A percentile compares a stretch with the other conserved stretches of the same genome.
phyloP scores from a whole-genome alignment of 1,140 invertebrate genomes.

The Maconellicoccus hirsutus region DNA sequence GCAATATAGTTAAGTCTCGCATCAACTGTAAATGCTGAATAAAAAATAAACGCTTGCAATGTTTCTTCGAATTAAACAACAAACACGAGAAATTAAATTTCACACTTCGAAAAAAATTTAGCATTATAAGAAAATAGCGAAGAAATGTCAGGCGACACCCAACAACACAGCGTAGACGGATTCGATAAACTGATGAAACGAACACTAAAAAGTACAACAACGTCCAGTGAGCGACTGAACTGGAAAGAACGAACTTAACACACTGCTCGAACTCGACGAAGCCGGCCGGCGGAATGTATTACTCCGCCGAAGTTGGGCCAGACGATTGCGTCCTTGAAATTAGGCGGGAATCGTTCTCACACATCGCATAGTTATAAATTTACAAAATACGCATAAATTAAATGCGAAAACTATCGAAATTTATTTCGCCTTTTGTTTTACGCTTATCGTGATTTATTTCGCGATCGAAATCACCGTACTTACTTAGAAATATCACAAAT shows the following conservation, averaged over 20 bases:
- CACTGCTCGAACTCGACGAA: neutral
- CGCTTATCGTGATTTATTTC: too few species aligned
- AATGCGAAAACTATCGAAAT: neutral
- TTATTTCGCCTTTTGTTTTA: too few species aligned
- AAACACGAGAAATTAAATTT: neutral
- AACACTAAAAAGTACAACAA: neutral
- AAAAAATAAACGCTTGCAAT: neutral
- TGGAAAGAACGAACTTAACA: neutral
- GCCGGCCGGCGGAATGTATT: neutral
- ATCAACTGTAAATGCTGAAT: neutral
- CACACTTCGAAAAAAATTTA: neutral
- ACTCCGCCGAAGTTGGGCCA: neutral
- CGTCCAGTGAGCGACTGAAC: neutral
- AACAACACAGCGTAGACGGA: slow-evolving; percentile 7
- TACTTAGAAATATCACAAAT: neutral
- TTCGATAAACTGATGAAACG: neutral
- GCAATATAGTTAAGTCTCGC: neutral
- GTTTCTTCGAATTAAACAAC: slow-evolving; percentile 4
- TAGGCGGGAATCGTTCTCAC: slow-evolving; percentile 1
- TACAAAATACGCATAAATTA: neutral
- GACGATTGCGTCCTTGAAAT: neutral
- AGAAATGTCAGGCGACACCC: slow-evolving; percentile 1
- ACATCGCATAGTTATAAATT: neutral
- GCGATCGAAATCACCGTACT: neutral
- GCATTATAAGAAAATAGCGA: neutral